phyloP scores from a whole-genome alignment of 2,888 invertebrate species.

The Byasa hedistus region DNA sequence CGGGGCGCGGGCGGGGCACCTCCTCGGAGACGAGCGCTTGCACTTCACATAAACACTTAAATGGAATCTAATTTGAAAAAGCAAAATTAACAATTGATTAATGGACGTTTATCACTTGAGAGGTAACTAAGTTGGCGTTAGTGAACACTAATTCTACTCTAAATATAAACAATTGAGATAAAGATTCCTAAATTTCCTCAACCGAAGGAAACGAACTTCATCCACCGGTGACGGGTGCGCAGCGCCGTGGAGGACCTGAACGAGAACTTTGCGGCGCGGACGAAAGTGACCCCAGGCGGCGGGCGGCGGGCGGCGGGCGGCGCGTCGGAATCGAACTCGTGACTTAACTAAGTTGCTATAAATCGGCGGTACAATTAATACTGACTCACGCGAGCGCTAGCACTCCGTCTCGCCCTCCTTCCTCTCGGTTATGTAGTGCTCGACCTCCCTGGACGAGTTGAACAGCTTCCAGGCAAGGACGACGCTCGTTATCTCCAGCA shows the following conservation, averaged over 20 bases:
- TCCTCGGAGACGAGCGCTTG: no score
- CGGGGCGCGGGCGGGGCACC: conserved; percentile 40
- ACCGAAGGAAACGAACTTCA: conserved; percentile 60
- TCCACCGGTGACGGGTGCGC: conserved; percentile 31
- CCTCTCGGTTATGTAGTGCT: conserved; percentile 71
- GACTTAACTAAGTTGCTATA: conserved; percentile 32
- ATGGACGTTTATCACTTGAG: conserved; percentile 10
- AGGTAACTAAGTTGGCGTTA: conserved; percentile 17
- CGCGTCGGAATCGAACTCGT: conserved; percentile 32
- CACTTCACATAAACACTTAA: no score
- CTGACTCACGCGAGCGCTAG: conserved; percentile 46
- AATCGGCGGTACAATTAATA: conserved; percentile 43
- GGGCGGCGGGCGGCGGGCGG: no score
- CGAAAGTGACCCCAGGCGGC: conserved; percentile 42
- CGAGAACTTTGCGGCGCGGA: conserved; percentile 35
- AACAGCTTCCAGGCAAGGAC: conserved; percentile 69
- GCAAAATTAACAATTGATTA: no score
- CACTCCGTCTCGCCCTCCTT: conserved; percentile 76
- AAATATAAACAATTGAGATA: conserved; percentile 37
- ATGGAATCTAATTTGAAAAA: no score
- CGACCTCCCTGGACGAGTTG: conserved; percentile 66
- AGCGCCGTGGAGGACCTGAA: conserved; percentile 35
- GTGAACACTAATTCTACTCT: not conserved
- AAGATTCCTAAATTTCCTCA: conserved; percentile 57
- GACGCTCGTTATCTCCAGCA: conserved; percentile 64